Conservation (phyloP, 1,140 invertebrate species). For the Neodiprion pinetum region DNA sequence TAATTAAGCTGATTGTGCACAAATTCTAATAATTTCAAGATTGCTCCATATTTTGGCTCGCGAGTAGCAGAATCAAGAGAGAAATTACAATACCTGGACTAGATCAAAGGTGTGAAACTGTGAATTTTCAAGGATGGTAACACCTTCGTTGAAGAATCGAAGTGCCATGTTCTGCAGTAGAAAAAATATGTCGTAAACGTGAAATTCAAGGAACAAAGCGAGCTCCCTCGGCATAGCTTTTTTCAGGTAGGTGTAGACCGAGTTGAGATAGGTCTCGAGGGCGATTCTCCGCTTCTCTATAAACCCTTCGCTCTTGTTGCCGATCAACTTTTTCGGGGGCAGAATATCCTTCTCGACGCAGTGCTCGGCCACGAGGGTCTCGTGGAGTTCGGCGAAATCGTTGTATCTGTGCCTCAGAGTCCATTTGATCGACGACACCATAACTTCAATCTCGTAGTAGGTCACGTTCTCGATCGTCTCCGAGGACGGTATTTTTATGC, state of each 20-base stretch:
- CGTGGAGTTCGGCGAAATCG: slow-evolving; percentile 88
- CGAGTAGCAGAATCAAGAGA: neutral
- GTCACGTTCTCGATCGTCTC: slow-evolving; percentile 67
- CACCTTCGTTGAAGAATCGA: slow-evolving; percentile 74
- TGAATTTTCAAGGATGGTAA: slow-evolving; percentile 66
- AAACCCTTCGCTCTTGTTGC: slow-evolving; percentile 81
- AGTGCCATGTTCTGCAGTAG: slow-evolving; percentile 79
- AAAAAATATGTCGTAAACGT: slow-evolving; percentile 84
- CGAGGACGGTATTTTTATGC: slow-evolving; percentile 66
- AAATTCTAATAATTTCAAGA: too few species aligned
- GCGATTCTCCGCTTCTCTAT: slow-evolving; percentile 82
- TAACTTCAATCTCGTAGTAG: slow-evolving; percentile 74
- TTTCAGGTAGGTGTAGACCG: slow-evolving; percentile 75
- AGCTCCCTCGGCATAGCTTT: slow-evolving; percentile 78
- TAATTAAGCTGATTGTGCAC: too few species aligned
- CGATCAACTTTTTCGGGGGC: slow-evolving; percentile 90
- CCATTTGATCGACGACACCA: slow-evolving; percentile 78
- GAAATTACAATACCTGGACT: slow-evolving; percentile 68
- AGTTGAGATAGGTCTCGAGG: slow-evolving; percentile 83
- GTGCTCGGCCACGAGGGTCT: slow-evolving; percentile 78
- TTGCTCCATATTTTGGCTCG: too few species aligned
- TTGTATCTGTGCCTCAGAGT: slow-evolving; percentile 82
- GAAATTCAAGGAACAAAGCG: slow-evolving; percentile 80
- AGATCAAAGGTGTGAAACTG: slow-evolving; percentile 73
- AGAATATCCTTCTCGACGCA: slow-evolving; percentile 83